Evolutionary conservation across 2,888 invertebrate genomes (phyloP).

Genomic region (Morpho deidamia): DNA sequence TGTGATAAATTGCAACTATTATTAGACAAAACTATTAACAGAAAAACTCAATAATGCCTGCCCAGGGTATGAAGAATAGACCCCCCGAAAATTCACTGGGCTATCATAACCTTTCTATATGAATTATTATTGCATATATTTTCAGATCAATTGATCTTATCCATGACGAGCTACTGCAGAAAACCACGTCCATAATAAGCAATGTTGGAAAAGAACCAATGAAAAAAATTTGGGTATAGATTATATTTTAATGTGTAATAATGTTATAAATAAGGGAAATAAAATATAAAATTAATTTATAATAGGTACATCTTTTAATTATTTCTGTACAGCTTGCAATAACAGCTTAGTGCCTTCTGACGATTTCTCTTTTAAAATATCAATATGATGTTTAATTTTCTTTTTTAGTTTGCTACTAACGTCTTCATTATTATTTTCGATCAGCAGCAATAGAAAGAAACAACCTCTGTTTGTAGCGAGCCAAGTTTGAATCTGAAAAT

Average conservation of each 20-base stretch:
- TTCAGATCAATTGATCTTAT: conserved; percentile 56
- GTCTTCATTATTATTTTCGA: conserved; percentile 78
- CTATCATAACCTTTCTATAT: too few relatives aligned
- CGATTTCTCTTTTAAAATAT: conserved; percentile 70
- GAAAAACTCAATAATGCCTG: too few relatives aligned
- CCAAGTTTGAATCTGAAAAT: conserved; percentile 80
- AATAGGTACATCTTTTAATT: conserved; percentile 31
- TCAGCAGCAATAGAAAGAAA: conserved; percentile 82
- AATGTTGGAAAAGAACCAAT: conserved; percentile 44
- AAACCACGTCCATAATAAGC: conserved; percentile 46
- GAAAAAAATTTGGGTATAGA: conserved; percentile 51
- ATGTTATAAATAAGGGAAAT: conserved; percentile 18
- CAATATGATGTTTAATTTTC: conserved; percentile 62
- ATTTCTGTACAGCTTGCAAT: conserved; percentile 66
- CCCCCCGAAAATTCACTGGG: too few relatives aligned
- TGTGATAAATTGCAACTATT: too few relatives aligned
- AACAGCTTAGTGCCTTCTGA: conserved; percentile 82
- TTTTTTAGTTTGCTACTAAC: conserved; percentile 62
- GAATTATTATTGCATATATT: conserved; percentile 17
- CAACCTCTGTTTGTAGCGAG: conserved; percentile 86
- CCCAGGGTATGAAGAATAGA: too few relatives aligned
- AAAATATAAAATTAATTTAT: conserved; percentile 30
- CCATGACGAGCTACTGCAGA: conserved; percentile 59
- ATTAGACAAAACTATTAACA: too few relatives aligned
- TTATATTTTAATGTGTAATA: conserved; percentile 3